Percentiles rank a stretch among this genome's conserved stretches.
phyloP scores from a whole-genome alignment of 2,113 vertebrate species.

The Clarias batrachus region DNA sequence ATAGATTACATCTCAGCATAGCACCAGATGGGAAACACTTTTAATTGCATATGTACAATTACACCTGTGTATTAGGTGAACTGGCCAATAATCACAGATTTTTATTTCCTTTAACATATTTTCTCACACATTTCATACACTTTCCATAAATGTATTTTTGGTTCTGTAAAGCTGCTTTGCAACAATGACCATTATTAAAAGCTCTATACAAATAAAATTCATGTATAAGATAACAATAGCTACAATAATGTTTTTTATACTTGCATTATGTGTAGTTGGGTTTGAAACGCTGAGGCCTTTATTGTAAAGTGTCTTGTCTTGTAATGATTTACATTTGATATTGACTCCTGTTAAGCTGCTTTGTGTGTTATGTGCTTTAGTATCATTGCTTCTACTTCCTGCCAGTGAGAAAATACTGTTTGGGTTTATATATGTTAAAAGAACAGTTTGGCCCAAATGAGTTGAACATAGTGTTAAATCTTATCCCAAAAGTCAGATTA shows the following conservation, averaged over 20 bases:
- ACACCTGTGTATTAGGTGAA: background rate
- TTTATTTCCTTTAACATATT: background rate
- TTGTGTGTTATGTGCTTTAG: background rate
- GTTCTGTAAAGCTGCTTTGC: no score
- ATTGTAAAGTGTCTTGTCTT: background rate
- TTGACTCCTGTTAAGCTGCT: background rate
- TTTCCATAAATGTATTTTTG: no score
- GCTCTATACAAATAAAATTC: background rate
- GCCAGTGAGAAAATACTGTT: background rate
- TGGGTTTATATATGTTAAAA: background rate
- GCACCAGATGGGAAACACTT: background rate
- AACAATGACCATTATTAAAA: no score
- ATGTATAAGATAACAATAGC: background rate
- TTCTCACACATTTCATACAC: no score
- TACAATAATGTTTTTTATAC: background rate
- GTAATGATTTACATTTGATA: background rate
- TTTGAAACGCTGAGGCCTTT: background rate
- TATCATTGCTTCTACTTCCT: background rate
- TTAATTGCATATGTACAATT: background rate
- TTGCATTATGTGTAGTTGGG: background rate
- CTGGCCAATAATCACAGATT: background rate
- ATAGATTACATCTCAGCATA: background rate
- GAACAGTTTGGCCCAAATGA: background rate
- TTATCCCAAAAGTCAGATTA: background rate
- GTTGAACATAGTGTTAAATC: background rate